phyloP scores from a whole-genome alignment of 2,113 vertebrate species.

The Mesocricetus auratus region DNA sequence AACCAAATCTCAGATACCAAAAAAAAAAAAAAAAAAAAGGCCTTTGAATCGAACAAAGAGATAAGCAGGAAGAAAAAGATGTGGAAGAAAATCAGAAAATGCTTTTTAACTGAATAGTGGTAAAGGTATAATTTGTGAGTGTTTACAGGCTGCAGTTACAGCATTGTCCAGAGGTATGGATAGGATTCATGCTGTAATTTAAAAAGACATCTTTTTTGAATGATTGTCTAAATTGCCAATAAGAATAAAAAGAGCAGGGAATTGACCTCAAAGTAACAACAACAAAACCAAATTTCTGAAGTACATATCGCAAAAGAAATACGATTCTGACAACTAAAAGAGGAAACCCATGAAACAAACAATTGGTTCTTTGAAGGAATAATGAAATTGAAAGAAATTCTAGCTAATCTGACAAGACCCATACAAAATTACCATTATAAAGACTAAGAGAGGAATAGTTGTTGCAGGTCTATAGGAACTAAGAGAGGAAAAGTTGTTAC shows the following conservation, averaged over 20 bases:
- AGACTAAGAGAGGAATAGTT: background rate
- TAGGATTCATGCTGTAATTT: background rate
- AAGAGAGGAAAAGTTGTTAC: background rate
- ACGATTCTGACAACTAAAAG: background rate
- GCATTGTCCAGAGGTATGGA: background rate
- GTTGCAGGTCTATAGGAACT: no score
- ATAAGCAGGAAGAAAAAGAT: background rate
- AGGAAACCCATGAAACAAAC: background rate
- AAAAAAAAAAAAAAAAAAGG: background rate
- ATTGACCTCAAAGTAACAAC: background rate
- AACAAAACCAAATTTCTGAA: background rate
- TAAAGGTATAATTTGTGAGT: background rate
- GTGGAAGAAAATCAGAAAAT: background rate
- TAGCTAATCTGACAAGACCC: background rate
- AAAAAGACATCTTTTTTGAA: background rate
- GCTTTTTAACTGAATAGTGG: background rate
- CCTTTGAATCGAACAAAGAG: background rate
- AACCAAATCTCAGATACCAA: background rate
- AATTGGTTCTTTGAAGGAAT: background rate
- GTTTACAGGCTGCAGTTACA: background rate
- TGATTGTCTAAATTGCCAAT: background rate
- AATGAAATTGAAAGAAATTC: background rate
- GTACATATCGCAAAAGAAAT: background rate
- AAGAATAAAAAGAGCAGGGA: background rate
- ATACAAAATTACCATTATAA: background rate